These are phyloP conservation scores for Myathropa florea DNA, from an alignment of 2,888 invertebrate genomes.

Conservation along the genomic window DNA sequence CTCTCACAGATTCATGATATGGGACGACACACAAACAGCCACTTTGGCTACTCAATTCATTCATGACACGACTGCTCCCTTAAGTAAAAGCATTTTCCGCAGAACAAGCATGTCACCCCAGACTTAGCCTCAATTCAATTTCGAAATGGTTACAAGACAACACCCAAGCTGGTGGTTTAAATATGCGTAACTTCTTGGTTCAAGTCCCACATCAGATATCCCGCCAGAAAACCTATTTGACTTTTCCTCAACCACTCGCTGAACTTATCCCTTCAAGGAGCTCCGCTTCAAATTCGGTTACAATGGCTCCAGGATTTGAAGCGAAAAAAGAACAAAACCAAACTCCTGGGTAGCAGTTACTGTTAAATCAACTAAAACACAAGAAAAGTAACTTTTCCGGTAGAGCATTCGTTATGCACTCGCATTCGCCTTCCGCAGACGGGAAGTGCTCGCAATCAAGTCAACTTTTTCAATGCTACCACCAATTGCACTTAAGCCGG, in stretches of 20 bases:
- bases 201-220: not conserved
- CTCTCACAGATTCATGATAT: no score
- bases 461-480: constrained; percentile 40
- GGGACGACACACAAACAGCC: no score
- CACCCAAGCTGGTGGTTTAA: not conserved
- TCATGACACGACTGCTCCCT: no score
- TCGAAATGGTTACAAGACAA: not conserved
- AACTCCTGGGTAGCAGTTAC: not conserved
- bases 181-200: not conserved
- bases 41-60: no score
- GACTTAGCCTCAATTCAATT: not conserved
- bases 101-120: no score
- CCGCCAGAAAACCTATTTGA: not conserved
- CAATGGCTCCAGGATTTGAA: not conserved
- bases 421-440: not conserved
- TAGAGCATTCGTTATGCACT: constrained; percentile 28
- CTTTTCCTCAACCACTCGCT: not conserved
- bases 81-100: no score
- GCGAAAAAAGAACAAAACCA: not conserved
- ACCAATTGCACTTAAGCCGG: constrained; percentile 57
- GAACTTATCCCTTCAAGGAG: not conserved
- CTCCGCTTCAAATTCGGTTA: not conserved
- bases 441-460: constrained; percentile 31
- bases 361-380: constrained; percentile 44
- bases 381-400: constrained; percentile 17